phyloP scores from a whole-genome alignment of 2,797 vertebrate genomes.

The Gorsachius magnificus region DNA sequence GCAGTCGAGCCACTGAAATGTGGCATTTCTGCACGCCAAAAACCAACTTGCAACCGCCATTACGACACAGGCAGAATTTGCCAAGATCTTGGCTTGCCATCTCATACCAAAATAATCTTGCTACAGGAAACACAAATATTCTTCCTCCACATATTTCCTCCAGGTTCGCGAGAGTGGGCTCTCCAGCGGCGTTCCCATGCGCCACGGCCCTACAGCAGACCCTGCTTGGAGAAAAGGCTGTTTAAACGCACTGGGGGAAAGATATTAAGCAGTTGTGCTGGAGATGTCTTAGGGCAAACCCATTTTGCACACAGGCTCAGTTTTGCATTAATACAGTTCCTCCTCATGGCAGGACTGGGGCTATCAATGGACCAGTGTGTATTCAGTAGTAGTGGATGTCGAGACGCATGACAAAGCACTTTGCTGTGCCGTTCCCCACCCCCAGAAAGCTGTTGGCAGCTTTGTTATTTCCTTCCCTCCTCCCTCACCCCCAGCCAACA shows the following conservation, averaged over 20 bases:
- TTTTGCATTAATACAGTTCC: not conserved
- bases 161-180: rapidly evolving
- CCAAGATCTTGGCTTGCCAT: not conserved
- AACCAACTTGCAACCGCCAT: rapidly evolving
- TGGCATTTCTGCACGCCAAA: not conserved
- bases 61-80: not conserved
- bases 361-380: constrained; percentile 55
- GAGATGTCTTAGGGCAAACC: not conserved
- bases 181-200: not conserved
- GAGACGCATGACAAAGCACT: constrained; percentile 51
- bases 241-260: not conserved
- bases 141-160: not conserved
- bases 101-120: not conserved
- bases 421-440: constrained; percentile 9
- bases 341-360: not conserved
- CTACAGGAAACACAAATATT: not conserved
- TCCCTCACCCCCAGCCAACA: constrained; percentile 42
- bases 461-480: constrained; percentile 44
- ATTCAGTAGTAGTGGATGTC: constrained; percentile 32
- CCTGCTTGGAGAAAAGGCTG: not conserved
- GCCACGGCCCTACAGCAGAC: not conserved
- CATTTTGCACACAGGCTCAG: not conserved
- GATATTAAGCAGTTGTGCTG: not conserved
- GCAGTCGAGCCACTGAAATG: not conserved
- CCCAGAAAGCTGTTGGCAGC: constrained; percentile 55